phyloP scores from a whole-genome alignment of 2,797 vertebrate species.

The Mormyrops attenuatus region DNA sequence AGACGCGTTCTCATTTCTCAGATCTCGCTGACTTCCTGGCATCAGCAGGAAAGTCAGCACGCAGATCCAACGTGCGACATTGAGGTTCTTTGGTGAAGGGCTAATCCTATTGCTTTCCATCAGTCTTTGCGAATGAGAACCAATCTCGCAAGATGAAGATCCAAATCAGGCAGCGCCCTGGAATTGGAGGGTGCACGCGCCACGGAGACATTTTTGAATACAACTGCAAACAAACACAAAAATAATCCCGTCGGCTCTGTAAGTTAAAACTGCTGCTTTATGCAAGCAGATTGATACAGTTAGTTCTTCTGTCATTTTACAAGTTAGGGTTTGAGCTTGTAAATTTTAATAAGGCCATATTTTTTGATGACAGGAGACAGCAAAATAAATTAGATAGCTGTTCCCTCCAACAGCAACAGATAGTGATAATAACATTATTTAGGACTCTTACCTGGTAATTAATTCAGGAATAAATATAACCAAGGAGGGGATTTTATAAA shows the following conservation, averaged over 20 bases:
- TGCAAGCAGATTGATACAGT: not conserved
- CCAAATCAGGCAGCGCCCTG: not conserved
- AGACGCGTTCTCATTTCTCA: not conserved
- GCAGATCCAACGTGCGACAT: not conserved
- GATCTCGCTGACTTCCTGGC: slow-evolving; percentile 1
- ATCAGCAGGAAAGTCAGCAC: not conserved
- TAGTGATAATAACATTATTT: not conserved
- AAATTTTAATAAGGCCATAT: slow-evolving; percentile 12
- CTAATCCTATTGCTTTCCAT: not conserved
- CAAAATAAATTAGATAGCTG: not conserved
- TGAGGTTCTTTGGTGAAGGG: not conserved
- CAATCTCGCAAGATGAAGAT: not conserved
- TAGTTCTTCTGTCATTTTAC: not conserved
- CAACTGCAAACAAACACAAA: not conserved
- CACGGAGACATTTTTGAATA: not conserved
- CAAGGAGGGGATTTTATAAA: not conserved
- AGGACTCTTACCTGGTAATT: slow-evolving; percentile 5
- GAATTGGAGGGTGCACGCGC: not conserved
- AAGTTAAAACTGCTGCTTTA: not conserved
- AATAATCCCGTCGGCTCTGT: not conserved
- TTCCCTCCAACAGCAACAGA: not conserved
- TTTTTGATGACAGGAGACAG: not conserved
- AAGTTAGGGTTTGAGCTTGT: not conserved
- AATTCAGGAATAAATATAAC: not conserved
- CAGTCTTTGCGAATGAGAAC: not conserved